Conservation (phyloP, 2,797 vertebrate species). For the Enteromius thamalakanensis region DNA sequence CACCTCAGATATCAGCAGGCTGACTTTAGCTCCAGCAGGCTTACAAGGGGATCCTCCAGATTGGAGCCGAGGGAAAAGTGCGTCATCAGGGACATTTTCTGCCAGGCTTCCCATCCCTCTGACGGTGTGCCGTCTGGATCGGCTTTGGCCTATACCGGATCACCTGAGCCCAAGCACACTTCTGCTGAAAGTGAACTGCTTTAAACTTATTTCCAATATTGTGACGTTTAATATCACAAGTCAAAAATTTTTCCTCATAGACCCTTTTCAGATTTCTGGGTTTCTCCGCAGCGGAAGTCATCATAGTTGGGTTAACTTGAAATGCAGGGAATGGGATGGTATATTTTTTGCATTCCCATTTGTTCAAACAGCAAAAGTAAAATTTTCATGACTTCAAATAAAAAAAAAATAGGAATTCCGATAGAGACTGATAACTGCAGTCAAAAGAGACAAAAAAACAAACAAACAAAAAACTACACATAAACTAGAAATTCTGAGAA, state of each 20-base stretch:
- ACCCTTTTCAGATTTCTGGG: too few relatives aligned
- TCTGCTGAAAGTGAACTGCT: background rate
- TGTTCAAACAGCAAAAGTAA: too few relatives aligned
- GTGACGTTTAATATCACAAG: background rate
- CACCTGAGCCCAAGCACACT: background rate
- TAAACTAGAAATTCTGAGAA: background rate
- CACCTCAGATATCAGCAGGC: constrained; percentile 36
- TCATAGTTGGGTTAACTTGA: too few relatives aligned
- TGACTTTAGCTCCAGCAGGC: constrained; percentile 48
- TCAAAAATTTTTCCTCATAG: background rate
- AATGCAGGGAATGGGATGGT: too few relatives aligned
- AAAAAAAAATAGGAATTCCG: too few relatives aligned
- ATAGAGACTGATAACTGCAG: too few relatives aligned
- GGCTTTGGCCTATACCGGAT: constrained; percentile 24
- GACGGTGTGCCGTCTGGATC: constrained; percentile 20
- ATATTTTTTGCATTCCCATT: too few relatives aligned
- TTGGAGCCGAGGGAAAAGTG: constrained; percentile 49
- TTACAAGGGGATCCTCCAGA: constrained; percentile 55
- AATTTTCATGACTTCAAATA: too few relatives aligned
- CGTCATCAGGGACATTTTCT: constrained; percentile 50
- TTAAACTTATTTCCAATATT: background rate
- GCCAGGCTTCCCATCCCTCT: constrained; percentile 38
- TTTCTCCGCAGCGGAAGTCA: too few relatives aligned
- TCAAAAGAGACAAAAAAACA: too few relatives aligned
- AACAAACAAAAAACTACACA: too few relatives aligned